Conservation (phyloP, 2,797 vertebrate genomes). For the Spheniscus humboldti region DNA sequence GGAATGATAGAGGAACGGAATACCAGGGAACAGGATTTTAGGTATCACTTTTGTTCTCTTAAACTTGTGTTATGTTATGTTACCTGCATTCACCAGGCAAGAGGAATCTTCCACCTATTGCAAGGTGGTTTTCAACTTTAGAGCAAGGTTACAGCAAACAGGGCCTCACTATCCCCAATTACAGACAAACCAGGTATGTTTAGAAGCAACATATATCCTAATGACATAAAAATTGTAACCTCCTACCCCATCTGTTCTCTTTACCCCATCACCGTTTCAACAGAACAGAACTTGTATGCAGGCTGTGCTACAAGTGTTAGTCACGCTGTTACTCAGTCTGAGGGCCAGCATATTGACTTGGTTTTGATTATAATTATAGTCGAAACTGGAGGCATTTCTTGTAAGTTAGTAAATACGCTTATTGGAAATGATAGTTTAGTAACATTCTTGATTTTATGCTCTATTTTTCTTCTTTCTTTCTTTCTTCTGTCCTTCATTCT, state of each 20-base stretch:
- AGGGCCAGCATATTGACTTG: neutral
- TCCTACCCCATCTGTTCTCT: neutral
- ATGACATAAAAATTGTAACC: neutral
- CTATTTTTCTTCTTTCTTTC: neutral
- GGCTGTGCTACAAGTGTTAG: neutral
- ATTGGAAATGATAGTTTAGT: neutral
- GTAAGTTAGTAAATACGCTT: neutral
- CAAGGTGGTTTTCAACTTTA: neutral
- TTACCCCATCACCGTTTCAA: neutral
- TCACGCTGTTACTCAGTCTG: neutral
- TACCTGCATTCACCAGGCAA: neutral
- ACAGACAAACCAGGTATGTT: neutral
- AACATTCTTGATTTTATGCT: neutral
- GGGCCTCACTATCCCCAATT: neutral
- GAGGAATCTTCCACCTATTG: neutral
- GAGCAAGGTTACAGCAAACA: neutral
- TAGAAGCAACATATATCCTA: neutral
- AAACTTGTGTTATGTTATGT: neutral
- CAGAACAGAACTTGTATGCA: neutral
- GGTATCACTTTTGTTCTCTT: neutral
- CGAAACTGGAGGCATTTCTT: neutral
- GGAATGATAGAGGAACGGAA: neutral
- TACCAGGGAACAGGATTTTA: neutral
- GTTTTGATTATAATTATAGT: neutral
- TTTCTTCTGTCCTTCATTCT: neutral